Percentiles rank a stretch among this genome's conserved stretches.
Evolutionary conservation across 2,888 invertebrate genomes (phyloP).

Genomic region (Macrophya annulata): DNA sequence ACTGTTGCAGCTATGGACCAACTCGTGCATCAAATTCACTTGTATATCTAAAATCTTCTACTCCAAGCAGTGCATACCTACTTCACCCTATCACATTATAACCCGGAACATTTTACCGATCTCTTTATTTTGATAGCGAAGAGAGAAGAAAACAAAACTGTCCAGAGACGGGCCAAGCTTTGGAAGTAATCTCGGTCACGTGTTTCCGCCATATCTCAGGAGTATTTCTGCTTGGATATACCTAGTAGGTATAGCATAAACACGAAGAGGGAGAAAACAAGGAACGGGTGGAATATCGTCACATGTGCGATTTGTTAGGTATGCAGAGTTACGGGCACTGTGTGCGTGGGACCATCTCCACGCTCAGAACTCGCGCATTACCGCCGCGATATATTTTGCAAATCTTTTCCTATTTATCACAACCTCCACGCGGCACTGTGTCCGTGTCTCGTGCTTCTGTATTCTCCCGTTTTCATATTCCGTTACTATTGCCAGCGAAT

Average conservation of each 20-base stretch:
- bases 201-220: constrained; percentile 52
- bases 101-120: constrained; percentile 32
- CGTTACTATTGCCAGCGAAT: constrained; percentile 67
- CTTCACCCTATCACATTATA: constrained; percentile 25
- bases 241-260: constrained; percentile 14
- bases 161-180: constrained; percentile 37
- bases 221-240: constrained; percentile 45
- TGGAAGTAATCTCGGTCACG: constrained; percentile 53
- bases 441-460: constrained; percentile 48
- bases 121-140: constrained; percentile 34
- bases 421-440: constrained; percentile 57
- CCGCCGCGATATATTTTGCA: constrained; percentile 73
- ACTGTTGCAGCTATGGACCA: not conserved
- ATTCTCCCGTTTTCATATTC: constrained; percentile 67
- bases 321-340: constrained; percentile 43
- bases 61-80: not conserved
- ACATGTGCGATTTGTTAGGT: constrained; percentile 55
- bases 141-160: constrained; percentile 32
- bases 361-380: constrained; percentile 60
- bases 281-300: constrained; percentile 54
- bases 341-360: constrained; percentile 53
- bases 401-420: constrained; percentile 77
- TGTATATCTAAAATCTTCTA: not conserved
- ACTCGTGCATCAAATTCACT: constrained; percentile 21
- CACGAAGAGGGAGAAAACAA: constrained; percentile 20